phyloP scores from a whole-genome alignment of 1,140 invertebrate species.

The Scaptomyza graminum region DNA sequence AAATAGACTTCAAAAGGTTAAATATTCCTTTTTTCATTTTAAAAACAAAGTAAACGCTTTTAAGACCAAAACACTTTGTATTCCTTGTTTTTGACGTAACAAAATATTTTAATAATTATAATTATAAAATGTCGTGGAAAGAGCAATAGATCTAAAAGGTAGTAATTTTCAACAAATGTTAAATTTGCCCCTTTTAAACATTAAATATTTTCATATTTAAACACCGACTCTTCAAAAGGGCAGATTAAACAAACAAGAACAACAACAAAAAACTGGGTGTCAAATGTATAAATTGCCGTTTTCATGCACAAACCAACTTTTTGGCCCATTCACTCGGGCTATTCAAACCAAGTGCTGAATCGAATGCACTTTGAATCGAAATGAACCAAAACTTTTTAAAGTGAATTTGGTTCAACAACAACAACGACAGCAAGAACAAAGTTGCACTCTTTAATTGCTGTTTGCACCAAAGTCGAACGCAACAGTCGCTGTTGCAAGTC shows the following conservation, averaged over 20 bases:
- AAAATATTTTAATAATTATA: no score
- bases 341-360: conserved; percentile 20
- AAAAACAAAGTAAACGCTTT: no score
- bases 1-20: not conserved
- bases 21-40: not conserved
- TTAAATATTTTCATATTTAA: no score
- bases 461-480: conserved; percentile 30
- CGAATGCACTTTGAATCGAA: conserved; percentile 36
- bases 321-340: conserved; percentile 14
- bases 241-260: no score
- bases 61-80: no score
- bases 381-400: conserved; percentile 35
- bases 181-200: no score
- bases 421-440: conserved; percentile 9
- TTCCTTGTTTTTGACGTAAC: no score
- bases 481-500: conserved; percentile 27
- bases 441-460: conserved; percentile 44
- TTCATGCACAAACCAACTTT: conserved; percentile 11
- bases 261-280: no score
- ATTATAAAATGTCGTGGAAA: no score
- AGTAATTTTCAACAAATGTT: no score
- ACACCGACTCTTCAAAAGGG: no score
- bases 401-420: conserved; percentile 5
- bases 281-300: conserved; percentile 12
- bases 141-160: no score